These are phyloP conservation scores for Pemphigus obesinymphae DNA, from an alignment of 1,140 invertebrate genomes.

Conservation along the genomic window DNA sequence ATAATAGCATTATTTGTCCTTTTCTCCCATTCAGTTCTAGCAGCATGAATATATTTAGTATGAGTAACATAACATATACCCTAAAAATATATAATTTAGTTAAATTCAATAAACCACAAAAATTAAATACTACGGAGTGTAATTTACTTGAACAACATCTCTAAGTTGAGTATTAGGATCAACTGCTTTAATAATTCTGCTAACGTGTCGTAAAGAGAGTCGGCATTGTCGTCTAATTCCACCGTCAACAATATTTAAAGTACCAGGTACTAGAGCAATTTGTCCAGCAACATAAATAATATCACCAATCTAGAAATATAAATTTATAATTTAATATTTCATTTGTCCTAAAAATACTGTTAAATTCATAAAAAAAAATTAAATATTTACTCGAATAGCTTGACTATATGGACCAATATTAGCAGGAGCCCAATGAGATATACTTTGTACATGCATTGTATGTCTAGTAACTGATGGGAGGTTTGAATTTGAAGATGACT, in stretches of 20 bases:
- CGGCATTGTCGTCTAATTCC: constrained; percentile 72
- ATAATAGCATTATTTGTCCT: constrained; percentile 80
- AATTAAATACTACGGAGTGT: not conserved
- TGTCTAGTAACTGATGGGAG: constrained; percentile 53
- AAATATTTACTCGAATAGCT: constrained; percentile 73
- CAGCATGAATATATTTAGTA: constrained; percentile 63
- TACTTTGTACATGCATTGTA: constrained; percentile 88
- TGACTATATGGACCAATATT: constrained; percentile 96
- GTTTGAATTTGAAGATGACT: constrained; percentile 42
- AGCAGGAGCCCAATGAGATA: constrained; percentile 93
- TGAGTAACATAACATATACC: constrained; percentile 77
- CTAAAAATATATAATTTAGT: constrained; percentile 49
- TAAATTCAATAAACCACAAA: not conserved
- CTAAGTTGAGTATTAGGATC: constrained; percentile 67
- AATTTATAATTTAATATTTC: not conserved
- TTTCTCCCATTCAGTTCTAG: constrained; percentile 72
- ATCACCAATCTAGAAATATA: constrained; percentile 61
- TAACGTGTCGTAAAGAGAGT: constrained; percentile 75
- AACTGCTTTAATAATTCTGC: constrained; percentile 72
- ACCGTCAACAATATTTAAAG: constrained; percentile 67
- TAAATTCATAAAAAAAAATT: too few relatives aligned
- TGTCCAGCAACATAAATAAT: constrained; percentile 85
- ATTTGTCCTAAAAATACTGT: not conserved
- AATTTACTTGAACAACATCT: constrained; percentile 66
- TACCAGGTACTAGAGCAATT: constrained; percentile 82